A percentile compares a stretch with the other conserved stretches of the same genome.
These are phyloP conservation scores for Zelleria hepariella DNA, from an alignment of 2,888 invertebrate genomes.

Conservation along the genomic window DNA sequence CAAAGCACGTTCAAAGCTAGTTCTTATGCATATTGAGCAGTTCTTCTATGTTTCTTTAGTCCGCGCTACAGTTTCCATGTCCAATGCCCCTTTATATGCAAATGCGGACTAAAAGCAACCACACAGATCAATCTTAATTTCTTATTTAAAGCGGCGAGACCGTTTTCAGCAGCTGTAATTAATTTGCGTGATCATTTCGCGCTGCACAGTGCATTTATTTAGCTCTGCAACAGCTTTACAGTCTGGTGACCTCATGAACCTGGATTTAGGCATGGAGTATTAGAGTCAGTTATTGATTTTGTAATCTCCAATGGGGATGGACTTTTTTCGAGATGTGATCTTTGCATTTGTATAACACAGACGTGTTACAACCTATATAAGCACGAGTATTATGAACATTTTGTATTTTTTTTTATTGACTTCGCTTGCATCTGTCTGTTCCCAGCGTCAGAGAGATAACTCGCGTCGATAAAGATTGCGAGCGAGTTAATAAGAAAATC, in stretches of 20 bases:
- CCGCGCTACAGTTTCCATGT: not conserved
- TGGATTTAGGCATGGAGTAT: not conserved
- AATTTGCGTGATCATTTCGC: conserved; percentile 55
- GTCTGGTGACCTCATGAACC: not conserved
- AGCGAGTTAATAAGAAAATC: not conserved
- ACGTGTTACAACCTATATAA: too few species aligned
- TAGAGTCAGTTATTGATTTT: not conserved
- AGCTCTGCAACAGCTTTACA: not conserved
- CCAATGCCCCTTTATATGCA: not conserved
- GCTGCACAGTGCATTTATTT: conserved; percentile 18
- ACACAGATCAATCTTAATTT: not conserved
- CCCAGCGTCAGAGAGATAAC: not conserved
- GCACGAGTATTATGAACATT: too few species aligned
- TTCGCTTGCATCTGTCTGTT: not conserved
- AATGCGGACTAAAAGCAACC: not conserved
- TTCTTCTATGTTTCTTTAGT: not conserved
- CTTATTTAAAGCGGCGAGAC: not conserved
- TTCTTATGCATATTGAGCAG: not conserved
- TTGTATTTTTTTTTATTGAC: too few species aligned
- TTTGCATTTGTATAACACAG: not conserved
- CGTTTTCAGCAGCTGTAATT: conserved; percentile 47
- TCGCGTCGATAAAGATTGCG: not conserved
- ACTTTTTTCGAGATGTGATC: not conserved
- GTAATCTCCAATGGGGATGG: not conserved
- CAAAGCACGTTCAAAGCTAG: too few species aligned